phyloP scores from a whole-genome alignment of 2,113 vertebrate species.

The Hemichromis elongatus region DNA sequence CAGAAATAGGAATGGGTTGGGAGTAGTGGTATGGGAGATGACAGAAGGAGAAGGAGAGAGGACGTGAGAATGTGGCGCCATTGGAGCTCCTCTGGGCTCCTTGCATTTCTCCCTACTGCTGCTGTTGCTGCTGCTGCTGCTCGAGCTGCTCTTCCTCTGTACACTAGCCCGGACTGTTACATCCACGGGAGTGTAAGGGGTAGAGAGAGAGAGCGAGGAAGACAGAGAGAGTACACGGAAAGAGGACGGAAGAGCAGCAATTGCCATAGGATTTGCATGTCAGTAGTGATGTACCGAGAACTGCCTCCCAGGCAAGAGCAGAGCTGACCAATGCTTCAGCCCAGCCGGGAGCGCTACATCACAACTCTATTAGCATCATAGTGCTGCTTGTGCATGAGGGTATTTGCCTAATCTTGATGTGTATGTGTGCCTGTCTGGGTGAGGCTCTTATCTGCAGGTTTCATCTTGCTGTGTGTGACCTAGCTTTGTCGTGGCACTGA shows the following conservation, averaged over 20 bases:
- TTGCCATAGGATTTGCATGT: slow-evolving; percentile 72
- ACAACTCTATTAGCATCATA: slow-evolving; percentile 35
- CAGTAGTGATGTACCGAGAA: slow-evolving; percentile 56
- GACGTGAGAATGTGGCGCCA: slow-evolving; percentile 53
- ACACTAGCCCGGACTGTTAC: slow-evolving; percentile 41
- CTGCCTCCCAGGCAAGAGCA: slow-evolving; percentile 56
- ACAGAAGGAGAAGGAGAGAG: slow-evolving; percentile 55
- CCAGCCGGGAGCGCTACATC: slow-evolving; percentile 12
- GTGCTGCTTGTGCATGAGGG: slow-evolving; percentile 9
- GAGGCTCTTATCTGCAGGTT: slow-evolving; percentile 39
- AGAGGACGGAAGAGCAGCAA: slow-evolving; percentile 35
- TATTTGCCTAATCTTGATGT: slow-evolving; percentile 8
- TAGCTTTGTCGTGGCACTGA: not conserved
- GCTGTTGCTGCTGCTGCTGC: slow-evolving; percentile 2
- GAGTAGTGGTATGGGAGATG: slow-evolving; percentile 42
- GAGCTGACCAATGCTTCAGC: slow-evolving; percentile 32
- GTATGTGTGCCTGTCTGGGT: not conserved
- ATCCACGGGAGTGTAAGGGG: slow-evolving; percentile 34
- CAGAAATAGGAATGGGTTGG: slow-evolving; percentile 43
- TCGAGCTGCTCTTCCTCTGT: slow-evolving; percentile 29
- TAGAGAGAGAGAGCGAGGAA: not conserved
- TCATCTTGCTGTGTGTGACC: slow-evolving; percentile 27
- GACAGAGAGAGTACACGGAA: slow-evolving; percentile 15
- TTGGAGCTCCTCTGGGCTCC: slow-evolving; percentile 56
- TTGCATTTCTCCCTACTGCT: slow-evolving; percentile 50